Evolutionary conservation across 92 coral and sea anemone genomes (phyloP).

Genomic region (Galaxea fascicularis): DNA sequence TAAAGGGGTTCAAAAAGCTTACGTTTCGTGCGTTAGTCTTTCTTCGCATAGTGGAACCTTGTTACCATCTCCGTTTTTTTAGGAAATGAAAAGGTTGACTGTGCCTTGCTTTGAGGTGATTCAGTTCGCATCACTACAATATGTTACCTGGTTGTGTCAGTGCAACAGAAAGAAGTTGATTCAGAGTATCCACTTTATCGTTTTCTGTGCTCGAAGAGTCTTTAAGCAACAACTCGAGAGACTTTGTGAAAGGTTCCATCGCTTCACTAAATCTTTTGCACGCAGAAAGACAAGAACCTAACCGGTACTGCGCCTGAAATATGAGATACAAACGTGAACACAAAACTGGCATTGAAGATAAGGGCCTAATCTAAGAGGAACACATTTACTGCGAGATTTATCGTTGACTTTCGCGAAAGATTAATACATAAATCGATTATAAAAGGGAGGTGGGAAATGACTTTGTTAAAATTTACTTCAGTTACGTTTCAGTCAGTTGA

Average conservation of each 20-base stretch:
- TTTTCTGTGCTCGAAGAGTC: constrained; percentile 43
- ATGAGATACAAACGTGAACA: neutral
- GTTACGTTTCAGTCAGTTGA: no score
- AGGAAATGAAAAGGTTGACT: no score
- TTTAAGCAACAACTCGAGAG: constrained; percentile 39
- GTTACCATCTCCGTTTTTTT: no score
- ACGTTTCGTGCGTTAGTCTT: no score
- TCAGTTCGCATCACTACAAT: no score
- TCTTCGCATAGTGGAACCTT: no score
- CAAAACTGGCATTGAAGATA: neutral
- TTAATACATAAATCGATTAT: neutral
- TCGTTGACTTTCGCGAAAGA: neutral
- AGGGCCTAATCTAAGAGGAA: no score
- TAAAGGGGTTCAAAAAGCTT: no score
- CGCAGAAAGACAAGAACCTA: constrained; percentile 66
- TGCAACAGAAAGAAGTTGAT: constrained; percentile 31
- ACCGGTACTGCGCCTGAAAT: constrained; percentile 71
- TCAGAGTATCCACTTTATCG: constrained; percentile 30
- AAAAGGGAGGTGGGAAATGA: no score
- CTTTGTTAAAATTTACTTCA: no score
- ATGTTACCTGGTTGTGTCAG: neutral
- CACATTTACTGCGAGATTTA: neutral
- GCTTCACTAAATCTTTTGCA: constrained; percentile 42
- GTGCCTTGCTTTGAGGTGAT: no score
- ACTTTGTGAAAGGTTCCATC: constrained; percentile 51